These are phyloP conservation scores for Columba guinea DNA, from an alignment of 2,797 vertebrate species.

Conservation along the genomic window DNA sequence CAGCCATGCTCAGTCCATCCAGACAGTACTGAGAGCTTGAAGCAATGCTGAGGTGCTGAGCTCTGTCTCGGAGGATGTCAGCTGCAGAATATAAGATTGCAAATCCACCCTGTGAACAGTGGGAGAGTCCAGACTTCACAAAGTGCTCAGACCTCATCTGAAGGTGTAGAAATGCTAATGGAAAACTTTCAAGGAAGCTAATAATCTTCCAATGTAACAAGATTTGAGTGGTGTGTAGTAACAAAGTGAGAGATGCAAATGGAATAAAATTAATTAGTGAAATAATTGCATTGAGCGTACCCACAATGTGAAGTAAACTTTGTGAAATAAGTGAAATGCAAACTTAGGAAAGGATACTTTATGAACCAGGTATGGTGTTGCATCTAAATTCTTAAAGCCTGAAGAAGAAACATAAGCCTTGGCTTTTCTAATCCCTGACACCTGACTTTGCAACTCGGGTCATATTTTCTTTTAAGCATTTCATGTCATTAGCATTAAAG, in stretches of 20 bases:
- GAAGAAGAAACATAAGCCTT: background rate
- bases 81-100: background rate
- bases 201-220: background rate
- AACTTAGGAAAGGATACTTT: background rate
- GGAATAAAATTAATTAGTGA: background rate
- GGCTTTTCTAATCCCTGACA: background rate
- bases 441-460: background rate
- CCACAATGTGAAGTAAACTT: background rate
- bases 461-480: background rate
- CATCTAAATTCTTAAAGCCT: background rate
- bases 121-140: background rate
- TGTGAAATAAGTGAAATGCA: background rate
- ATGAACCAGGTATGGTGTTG: background rate
- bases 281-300: background rate
- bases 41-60: background rate
- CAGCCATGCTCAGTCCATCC: background rate
- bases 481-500: background rate
- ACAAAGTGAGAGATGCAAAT: background rate
- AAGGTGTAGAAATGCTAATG: background rate
- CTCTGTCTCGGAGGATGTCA: background rate
- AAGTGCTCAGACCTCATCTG: background rate
- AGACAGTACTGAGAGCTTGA: background rate
- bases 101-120: background rate
- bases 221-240: background rate
- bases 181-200: background rate